A percentile compares a stretch with the other conserved stretches of the same genome.
Conservation (phyloP, 1,140 invertebrate species). For the Temnothorax curvispinosus region DNA sequence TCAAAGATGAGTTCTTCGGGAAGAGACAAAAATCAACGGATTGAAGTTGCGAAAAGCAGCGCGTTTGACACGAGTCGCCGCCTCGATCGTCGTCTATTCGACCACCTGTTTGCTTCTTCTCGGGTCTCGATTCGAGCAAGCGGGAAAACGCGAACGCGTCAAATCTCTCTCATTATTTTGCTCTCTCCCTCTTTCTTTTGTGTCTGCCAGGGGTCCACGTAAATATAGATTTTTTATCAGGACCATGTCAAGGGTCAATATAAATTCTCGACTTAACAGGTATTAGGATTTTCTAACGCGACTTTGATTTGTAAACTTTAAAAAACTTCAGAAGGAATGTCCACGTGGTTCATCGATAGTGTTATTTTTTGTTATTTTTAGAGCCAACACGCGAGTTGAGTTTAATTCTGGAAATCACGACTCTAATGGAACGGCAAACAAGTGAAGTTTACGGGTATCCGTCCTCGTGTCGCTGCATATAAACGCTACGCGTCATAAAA, state of each 20-base stretch:
- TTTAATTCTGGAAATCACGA: background rate
- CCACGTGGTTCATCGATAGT: background rate
- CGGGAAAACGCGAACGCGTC: conserved; percentile 3
- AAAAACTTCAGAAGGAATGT: background rate
- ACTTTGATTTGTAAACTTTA: background rate
- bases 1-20: too few relatives aligned
- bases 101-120: conserved; percentile 60
- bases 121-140: conserved; percentile 5
- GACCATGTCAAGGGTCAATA: background rate
- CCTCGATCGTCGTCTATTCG: conserved; percentile 23
- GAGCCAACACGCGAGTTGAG: background rate
- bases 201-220: background rate
- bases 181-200: background rate
- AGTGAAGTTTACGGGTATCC: background rate
- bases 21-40: background rate
- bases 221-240: background rate
- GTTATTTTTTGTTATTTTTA: background rate
- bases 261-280: background rate
- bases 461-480: background rate
- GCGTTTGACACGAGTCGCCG: background rate
- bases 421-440: background rate
- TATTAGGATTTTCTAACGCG: background rate
- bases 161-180: background rate
- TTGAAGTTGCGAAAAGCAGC: background rate
- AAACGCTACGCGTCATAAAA: background rate